These are phyloP conservation scores for Glaucomys volans DNA, from an alignment of 2,113 vertebrate species.

Conservation along the genomic window DNA sequence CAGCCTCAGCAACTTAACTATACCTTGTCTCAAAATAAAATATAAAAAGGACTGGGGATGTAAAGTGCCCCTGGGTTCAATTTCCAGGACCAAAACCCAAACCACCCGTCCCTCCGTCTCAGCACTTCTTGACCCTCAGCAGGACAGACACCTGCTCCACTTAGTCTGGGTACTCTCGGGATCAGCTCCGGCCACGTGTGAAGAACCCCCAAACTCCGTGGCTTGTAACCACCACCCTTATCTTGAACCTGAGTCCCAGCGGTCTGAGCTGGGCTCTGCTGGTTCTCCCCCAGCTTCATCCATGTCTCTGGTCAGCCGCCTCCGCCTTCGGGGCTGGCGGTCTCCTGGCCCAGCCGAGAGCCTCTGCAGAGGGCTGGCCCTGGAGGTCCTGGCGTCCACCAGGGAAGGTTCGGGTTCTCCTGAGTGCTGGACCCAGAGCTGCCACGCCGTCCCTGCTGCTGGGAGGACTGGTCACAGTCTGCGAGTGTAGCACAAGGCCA, in stretches of 20 bases:
- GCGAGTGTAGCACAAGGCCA: not conserved
- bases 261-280: not conserved
- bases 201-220: not conserved
- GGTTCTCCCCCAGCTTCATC: not conserved
- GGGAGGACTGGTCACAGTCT: not conserved
- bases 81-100: too few relatives aligned
- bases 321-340: not conserved
- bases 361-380: not conserved
- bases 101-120: not conserved
- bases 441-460: not conserved
- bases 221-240: not conserved
- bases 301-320: not conserved
- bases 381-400: not conserved
- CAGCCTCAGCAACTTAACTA: too few relatives aligned
- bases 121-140: not conserved
- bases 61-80: too few relatives aligned
- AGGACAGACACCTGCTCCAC: not conserved
- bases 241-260: not conserved
- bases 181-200: not conserved
- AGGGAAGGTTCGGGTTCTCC: not conserved
- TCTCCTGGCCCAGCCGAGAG: not conserved
- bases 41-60: too few relatives aligned
- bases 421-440: not conserved
- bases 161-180: not conserved
- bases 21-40: too few relatives aligned